These are phyloP conservation scores for Notolepis coatsorum DNA, from an alignment of 2,797 vertebrate species.

Conservation along the genomic window DNA sequence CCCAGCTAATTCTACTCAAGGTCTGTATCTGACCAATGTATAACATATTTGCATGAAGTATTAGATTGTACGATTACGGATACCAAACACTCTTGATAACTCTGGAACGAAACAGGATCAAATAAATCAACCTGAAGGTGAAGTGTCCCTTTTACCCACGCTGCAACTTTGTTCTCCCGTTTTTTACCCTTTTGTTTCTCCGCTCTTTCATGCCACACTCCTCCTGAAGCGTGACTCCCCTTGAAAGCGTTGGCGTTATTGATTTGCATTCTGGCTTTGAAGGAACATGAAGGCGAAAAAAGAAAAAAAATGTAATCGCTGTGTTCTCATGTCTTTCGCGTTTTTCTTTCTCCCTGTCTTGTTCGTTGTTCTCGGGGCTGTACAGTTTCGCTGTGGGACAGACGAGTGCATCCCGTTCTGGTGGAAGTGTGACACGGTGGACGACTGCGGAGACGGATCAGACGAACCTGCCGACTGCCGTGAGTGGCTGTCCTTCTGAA, in stretches of 20 bases:
- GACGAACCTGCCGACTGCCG: conserved; percentile 96
- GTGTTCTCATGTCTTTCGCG: conserved; percentile 20
- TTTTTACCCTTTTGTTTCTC: not conserved
- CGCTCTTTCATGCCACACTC: conserved; percentile 22
- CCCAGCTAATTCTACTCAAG: too few relatives aligned
- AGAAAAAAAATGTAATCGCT: conserved; percentile 14
- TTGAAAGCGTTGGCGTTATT: conserved; percentile 39
- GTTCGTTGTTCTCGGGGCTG: conserved; percentile 4
- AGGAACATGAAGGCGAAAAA: not conserved
- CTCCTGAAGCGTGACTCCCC: conserved; percentile 11
- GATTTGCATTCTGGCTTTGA: conserved; percentile 58
- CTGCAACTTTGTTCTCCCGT: not conserved
- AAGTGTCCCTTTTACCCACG: not conserved
- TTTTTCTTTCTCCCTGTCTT: not conserved
- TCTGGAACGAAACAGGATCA: too few relatives aligned
- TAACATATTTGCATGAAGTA: too few relatives aligned
- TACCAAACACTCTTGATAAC: too few relatives aligned
- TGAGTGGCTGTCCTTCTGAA: conserved; percentile 80
- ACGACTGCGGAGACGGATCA: conserved; percentile 97
- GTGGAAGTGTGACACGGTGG: conserved; percentile 99
- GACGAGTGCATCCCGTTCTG: conserved; percentile 99
- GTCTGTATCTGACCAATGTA: too few relatives aligned
- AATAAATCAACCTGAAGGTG: too few relatives aligned
- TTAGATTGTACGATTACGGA: too few relatives aligned
- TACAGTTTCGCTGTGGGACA: conserved; percentile 95